Evolutionary conservation across 2,113 vertebrate genomes (phyloP), one percentile per base, ranked within the genome.

Genomic region (Eulacestoma nigropectus): DNA sequence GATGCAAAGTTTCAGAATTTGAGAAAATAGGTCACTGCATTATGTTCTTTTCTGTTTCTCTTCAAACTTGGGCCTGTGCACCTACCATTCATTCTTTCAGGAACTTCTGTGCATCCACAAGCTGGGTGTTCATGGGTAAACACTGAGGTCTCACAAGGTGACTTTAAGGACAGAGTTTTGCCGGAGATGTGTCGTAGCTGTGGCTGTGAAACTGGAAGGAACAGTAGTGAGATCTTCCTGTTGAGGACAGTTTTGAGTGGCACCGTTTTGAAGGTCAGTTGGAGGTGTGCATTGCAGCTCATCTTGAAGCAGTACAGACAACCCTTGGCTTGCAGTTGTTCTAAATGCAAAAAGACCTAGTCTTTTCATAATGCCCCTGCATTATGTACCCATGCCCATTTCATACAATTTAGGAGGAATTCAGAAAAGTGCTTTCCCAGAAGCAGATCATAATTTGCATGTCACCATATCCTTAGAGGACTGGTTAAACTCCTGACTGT

Each of bases 81-180:
- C 15, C 13, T 37, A 16, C 44, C 5, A 19, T 69, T 80, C 13
- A 37, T 67, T 82, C n/a, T 55, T 77, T 70, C 33, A 39, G 42
- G 32, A n/a, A 25, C n/a, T 91, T 93, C 30, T 41, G 11, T 69
- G 8, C n/a, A 46, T 86, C 50, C 13, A 15, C 33, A 49, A 56
- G 18, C 15, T 0, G 0, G 29, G 32, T 62, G 37, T 53, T 89
- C 5, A 2, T 49, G 16, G 29, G 47, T 41, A 35, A 84, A 22
- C 18, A 47, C 32, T 59, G 68, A 39, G 42, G 11, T 87, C 25
- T 81, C 16, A 23, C 7, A 59, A 41, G 35, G 27, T 81, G 69
- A 32, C 42, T 86, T 83, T 18, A 46, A 59, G 30, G 21, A 60
- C 23, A 60, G 39, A 67, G 6, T 47, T 93, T 90, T 87, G 27